Evolutionary conservation across 1,140 invertebrate genomes (phyloP), one percentile per base, ranked within the genome.

Genomic region (Euwallacea fornicatus): DNA sequence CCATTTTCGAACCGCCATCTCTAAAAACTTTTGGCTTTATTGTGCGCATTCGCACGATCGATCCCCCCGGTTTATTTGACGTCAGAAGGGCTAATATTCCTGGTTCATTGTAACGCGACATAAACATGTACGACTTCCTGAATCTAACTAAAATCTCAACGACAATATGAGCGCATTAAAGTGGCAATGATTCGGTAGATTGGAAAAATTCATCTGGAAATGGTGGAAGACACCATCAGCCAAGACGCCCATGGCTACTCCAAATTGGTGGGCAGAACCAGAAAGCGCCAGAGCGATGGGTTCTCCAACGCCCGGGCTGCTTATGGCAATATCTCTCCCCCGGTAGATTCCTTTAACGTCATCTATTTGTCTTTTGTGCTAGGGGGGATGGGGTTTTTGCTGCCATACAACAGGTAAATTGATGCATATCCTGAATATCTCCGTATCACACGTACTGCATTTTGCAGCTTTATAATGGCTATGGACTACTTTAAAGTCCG

Each of bases 401-500:
- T 97, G 42, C 94, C 94, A 0, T 97, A 95, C 82, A 96, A 96
- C 84, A 94, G 91, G 92, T 93, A 33, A 33, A 33, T 33, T 4
- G 1, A 33, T 33, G 21, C 21, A 33, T 3, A 2, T 58, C 9
- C 21, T 6, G 3, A 58, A 58, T 21, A 2, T 9, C 9, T 6
- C 55, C 11, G 1, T 33, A 33, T 33, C 21, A 33, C 21, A 33
- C 4, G 1, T 43, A 43, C n/a, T 54, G 42, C 71, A 74, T 73
- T 75, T 71, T 73, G 85, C 84, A 94, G 93, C 79, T 95, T 95
- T 80, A 93, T 95, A 71, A 93, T 94, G 80, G 93, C 93, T 7
- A 93, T 93, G 56, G 94, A 95, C 82, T 95, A 93, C 79, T 95
- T 94, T 83, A 91, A 95, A 85, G 83, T 84, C 0, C 86, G 90